Percentiles rank a stretch among this genome's conserved stretches.
Evolutionary conservation across 1,140 invertebrate species (phyloP).

Genomic region (Oppia nitens): DNA sequence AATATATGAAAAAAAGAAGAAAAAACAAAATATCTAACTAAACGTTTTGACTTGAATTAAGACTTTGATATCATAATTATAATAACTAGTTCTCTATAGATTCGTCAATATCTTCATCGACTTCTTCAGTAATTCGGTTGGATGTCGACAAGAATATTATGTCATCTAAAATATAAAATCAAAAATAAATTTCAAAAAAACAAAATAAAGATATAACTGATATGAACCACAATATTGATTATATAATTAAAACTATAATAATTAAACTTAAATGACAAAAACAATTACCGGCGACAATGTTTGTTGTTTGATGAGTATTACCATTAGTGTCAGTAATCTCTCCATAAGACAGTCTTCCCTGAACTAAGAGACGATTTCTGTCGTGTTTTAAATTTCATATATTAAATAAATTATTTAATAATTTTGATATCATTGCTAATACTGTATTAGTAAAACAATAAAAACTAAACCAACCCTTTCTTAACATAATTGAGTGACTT

Average conservation of each 20-base stretch:
- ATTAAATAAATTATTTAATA: slow-evolving; percentile 35
- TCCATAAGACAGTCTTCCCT: slow-evolving; percentile 63
- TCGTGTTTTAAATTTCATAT: too few relatives aligned
- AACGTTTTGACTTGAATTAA: too few relatives aligned
- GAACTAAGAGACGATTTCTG: slow-evolving; percentile 59
- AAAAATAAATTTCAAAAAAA: background rate
- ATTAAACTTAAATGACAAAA: background rate
- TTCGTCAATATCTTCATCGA: too few relatives aligned
- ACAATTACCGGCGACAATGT: slow-evolving; percentile 43
- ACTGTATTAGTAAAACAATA: background rate
- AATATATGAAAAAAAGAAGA: too few relatives aligned
- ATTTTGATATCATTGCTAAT: background rate
- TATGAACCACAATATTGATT: background rate
- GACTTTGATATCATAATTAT: too few relatives aligned
- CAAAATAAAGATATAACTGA: background rate
- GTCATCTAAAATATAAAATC: background rate
- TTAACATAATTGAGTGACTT: slow-evolving; percentile 54
- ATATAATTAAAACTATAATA: background rate
- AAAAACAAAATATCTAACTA: too few relatives aligned
- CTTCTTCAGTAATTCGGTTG: too few relatives aligned
- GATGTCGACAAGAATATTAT: background rate
- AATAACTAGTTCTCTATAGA: too few relatives aligned
- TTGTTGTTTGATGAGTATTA: slow-evolving; percentile 46
- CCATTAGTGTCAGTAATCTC: slow-evolving; percentile 63
- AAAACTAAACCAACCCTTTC: slow-evolving; percentile 39